These are phyloP conservation scores for Neodiprion lecontei DNA, from an alignment of 1,140 invertebrate species.

Conservation along the genomic window DNA sequence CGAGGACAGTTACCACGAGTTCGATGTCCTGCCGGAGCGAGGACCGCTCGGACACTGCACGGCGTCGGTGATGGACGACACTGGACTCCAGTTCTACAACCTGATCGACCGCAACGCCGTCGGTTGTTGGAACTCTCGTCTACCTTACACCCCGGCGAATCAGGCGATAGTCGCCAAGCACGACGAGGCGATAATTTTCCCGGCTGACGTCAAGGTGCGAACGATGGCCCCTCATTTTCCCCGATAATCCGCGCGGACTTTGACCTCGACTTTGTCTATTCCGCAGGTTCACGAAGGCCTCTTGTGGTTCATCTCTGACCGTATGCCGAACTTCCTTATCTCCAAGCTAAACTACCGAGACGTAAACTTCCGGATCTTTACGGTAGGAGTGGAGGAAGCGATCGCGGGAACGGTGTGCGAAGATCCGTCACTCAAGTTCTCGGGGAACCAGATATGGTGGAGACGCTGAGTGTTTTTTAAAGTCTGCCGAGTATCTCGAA, in stretches of 20 bases:
- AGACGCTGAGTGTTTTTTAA: neutral
- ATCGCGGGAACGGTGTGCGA: constrained; percentile 77
- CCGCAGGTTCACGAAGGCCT: constrained; percentile 47
- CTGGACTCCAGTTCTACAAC: constrained; percentile 77
- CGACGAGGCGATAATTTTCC: constrained; percentile 77
- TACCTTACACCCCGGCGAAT: constrained; percentile 71
- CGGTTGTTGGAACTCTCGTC: constrained; percentile 78
- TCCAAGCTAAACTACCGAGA: constrained; percentile 76
- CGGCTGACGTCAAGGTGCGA: constrained; percentile 79
- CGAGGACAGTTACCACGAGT: constrained; percentile 74
- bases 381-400: constrained; percentile 68
- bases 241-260: neutral
- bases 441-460: neutral
- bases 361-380: constrained; percentile 79
- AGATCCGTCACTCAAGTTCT: constrained; percentile 18
- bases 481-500: no score
- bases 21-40: constrained; percentile 69
- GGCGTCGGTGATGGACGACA: constrained; percentile 73
- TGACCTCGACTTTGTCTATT: neutral
- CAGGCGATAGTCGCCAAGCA: constrained; percentile 77
- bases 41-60: constrained; percentile 74
- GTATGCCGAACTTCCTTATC: constrained; percentile 79
- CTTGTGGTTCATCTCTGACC: constrained; percentile 80
- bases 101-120: constrained; percentile 81
- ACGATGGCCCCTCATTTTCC: neutral